These are phyloP conservation scores for Hippocampus barbouri DNA, from an alignment of 2,113 vertebrate genomes.

Conservation along the genomic window DNA sequence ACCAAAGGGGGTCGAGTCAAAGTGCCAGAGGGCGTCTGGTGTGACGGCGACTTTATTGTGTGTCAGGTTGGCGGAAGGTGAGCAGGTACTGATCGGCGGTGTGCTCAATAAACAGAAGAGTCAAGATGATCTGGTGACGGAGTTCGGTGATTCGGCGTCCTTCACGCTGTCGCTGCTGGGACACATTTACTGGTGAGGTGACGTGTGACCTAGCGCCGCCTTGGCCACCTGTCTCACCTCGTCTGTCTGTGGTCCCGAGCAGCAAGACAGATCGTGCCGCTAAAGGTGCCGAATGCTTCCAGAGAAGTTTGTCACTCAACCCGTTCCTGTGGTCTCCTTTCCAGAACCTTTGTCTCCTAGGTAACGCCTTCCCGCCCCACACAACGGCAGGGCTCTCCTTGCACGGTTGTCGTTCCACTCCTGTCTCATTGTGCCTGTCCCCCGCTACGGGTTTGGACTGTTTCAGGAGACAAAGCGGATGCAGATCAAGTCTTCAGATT, in stretches of 20 bases:
- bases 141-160: conserved; percentile 96
- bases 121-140: conserved; percentile 94
- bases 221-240: background rate
- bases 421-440: background rate
- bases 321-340: conserved; percentile 98
- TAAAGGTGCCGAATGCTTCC: conserved; percentile 99
- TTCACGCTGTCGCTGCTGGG: conserved; percentile 94
- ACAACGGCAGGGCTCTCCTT: background rate
- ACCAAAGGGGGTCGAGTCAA: background rate
- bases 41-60: conserved; percentile 2
- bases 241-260: conserved; percentile 19
- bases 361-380: conserved; percentile 59
- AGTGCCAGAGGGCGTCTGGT: background rate
- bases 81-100: conserved; percentile 95
- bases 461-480: conserved; percentile 93
- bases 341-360: conserved; percentile 96
- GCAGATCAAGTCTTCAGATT: conserved; percentile 97
- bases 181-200: conserved; percentile 86
- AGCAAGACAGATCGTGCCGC: conserved; percentile 70
- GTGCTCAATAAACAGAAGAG: conserved; percentile 98
- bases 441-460: background rate
- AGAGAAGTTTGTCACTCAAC: conserved; percentile 96
- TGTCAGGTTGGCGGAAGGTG: conserved; percentile 90
- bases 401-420: too few relatives aligned
- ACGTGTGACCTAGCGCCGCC: background rate